Evolutionary conservation across 2,888 invertebrate genomes (phyloP).

Genomic region (Monochamus alternatus): DNA sequence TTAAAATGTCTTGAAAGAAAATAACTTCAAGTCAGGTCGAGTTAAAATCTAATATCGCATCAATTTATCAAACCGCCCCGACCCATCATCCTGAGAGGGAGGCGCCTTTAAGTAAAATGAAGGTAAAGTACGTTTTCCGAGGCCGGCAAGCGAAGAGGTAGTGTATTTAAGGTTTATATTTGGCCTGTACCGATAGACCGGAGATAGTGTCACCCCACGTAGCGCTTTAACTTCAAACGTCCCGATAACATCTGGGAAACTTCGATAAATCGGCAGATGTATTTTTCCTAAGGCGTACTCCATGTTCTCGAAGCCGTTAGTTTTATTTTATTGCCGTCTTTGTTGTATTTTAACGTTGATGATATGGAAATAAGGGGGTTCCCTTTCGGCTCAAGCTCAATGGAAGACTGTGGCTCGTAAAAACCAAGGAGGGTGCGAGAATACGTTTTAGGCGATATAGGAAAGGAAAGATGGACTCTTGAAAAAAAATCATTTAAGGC

Average conservation of each 20-base stretch:
- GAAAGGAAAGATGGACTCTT: neutral
- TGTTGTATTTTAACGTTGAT: neutral
- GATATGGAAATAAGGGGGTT: conserved; percentile 2
- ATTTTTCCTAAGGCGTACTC: conserved; percentile 16
- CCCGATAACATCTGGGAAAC: conserved; percentile 35
- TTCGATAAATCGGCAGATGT: conserved; percentile 40
- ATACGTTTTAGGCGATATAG: neutral
- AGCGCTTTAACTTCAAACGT: conserved; percentile 30
- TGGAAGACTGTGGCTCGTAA: neutral
- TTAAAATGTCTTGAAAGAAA: conserved; percentile 22
- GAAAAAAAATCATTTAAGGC: neutral
- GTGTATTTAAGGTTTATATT: conserved; percentile 32
- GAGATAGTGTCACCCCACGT: conserved; percentile 35
- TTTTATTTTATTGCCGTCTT: conserved; percentile 31
- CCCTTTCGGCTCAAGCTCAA: neutral
- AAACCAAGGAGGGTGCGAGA: conserved; percentile 4
- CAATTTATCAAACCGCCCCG: conserved; percentile 26
- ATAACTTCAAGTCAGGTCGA: conserved; percentile 13
- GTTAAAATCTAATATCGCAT: conserved; percentile 28
- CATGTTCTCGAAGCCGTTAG: conserved; percentile 20
- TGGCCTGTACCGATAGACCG: conserved; percentile 16
- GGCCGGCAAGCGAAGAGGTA: conserved; percentile 16
- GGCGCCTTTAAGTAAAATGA: conserved; percentile 21
- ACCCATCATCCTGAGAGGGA: conserved; percentile 17
- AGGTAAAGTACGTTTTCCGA: conserved; percentile 19